Base-by-base conservation (phyloP, 1,140 invertebrate species). In the Microplitis demolitor region DNA sequence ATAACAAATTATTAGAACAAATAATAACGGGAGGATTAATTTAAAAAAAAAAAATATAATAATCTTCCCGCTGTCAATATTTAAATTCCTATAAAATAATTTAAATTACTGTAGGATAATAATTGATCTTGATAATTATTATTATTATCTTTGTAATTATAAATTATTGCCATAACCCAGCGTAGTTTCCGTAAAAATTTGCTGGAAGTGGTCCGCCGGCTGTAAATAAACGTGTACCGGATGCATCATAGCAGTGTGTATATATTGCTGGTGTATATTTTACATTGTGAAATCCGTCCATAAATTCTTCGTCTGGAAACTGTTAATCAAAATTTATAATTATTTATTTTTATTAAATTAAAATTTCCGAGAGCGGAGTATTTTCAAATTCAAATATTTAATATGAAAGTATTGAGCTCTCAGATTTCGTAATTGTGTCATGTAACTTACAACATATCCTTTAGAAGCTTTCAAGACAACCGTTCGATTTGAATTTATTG, bases 211-310 rank as follows among this genome's bases (percentile, higher is more conserved):
- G 97, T 0, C 97, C 97, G 31, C 97, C 97, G 53, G 96, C 97
- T 0, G 96, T 93, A 88, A 99, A 98, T 4, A 99, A 87, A 71
- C 96, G 87, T 5, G 96, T 97, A 31, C 96, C 96, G 63, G 93
- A 95, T 75, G 91, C 91, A 87, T 99, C 97, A 84, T 98, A 98
- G 84, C 95, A 97, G 83, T 98, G 97, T 1, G 97, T 98, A 83
- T 98, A 99, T 80, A 98, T 96, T 13, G 97, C 96, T 58, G 96
- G 95, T 16, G 94, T 93, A 82, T 96, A 95, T 84, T 95, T 95
- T 1, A 93, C 91, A 78, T 95, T 93, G 86, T 94, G 93, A 78
- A 93, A 91, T 51, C 93, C 93, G 74, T 95, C 93, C 74, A 92
- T 90, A 60, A 87, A 90, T 78, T 96, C 94, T 81, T 96, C 94